A percentile compares a stretch with the other conserved stretches of the same genome.
phyloP scores from a whole-genome alignment of 2,888 invertebrate genomes.

The Drosophila conformis region DNA sequence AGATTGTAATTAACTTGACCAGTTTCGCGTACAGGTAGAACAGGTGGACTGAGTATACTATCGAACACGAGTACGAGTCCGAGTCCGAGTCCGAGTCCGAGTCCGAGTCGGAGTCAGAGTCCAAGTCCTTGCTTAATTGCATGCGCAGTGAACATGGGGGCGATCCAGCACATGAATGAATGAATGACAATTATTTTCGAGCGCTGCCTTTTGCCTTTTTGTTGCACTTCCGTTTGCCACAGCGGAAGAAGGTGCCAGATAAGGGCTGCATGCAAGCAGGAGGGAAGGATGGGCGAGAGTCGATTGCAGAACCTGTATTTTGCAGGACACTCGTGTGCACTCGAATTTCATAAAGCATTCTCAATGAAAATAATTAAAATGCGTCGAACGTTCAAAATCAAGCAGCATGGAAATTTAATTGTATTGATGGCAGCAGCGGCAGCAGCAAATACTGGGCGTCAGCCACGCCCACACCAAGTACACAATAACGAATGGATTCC shows the following conservation, averaged over 20 bases:
- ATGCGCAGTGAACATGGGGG: conserved; percentile 52
- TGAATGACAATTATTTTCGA: conserved; percentile 75
- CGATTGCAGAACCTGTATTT: conserved; percentile 21
- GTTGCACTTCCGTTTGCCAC: conserved; percentile 73
- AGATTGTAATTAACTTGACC: conserved; percentile 79
- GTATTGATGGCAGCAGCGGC: conserved; percentile 59
- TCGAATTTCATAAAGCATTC: conserved; percentile 75
- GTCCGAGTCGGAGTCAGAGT: neutral
- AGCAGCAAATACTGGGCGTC: neutral
- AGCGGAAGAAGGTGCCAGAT: conserved; percentile 65
- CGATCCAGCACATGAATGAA: conserved; percentile 26
- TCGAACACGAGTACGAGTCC: conserved; percentile 7
- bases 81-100: neutral
- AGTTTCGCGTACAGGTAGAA: conserved; percentile 24
- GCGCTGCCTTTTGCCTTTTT: conserved; percentile 34
- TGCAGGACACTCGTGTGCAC: conserved; percentile 39
- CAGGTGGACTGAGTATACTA: conserved; percentile 11
- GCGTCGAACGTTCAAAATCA: conserved; percentile 75
- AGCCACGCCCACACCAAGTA: conserved; percentile 11
- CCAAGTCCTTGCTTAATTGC: conserved; percentile 63
- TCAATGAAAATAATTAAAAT: conserved; percentile 80
- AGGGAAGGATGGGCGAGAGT: neutral
- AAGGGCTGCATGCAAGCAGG: conserved; percentile 15
- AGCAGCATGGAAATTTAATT: conserved; percentile 79
- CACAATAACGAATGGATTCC: conserved; percentile 44